Conservation (phyloP, 2,797 vertebrate genomes). For the Miichthys miiuy region DNA sequence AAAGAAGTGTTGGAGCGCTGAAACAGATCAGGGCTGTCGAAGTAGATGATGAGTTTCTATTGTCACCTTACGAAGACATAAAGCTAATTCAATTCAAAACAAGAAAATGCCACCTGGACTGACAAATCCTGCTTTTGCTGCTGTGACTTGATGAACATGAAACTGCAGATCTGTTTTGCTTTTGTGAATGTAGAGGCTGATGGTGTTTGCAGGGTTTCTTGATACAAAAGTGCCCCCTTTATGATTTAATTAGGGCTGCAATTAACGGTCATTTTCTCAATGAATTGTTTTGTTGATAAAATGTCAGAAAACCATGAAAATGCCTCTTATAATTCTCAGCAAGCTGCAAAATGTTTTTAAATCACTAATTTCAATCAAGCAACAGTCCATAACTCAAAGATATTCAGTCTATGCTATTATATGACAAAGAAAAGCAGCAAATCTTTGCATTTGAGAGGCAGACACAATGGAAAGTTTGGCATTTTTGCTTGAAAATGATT, state of each 20-base stretch:
- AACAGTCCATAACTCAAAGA: too few species aligned
- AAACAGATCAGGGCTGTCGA: not conserved
- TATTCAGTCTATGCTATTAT: too few species aligned
- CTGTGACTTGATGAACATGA: not conserved
- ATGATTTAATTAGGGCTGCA: not conserved
- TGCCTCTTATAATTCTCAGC: not conserved
- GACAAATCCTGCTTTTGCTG: not conserved
- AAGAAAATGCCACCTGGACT: not conserved
- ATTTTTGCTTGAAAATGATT: too few species aligned
- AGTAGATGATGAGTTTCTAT: not conserved
- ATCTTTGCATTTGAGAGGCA: not conserved
- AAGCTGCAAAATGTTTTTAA: not conserved
- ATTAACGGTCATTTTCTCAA: not conserved
- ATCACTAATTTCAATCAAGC: not conserved
- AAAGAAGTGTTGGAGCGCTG: not conserved
- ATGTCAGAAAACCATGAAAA: not conserved
- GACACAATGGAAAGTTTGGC: not conserved
- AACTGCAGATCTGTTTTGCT: not conserved
- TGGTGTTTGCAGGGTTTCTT: not conserved
- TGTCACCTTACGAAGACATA: not conserved
- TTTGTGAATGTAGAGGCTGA: not conserved
- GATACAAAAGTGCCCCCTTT: not conserved
- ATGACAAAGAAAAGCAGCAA: not conserved
- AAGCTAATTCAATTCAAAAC: constrained; percentile 4
- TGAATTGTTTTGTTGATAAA: not conserved